Base-by-base conservation (phyloP, 2,113 vertebrate species). In the Sialia sialis region DNA sequence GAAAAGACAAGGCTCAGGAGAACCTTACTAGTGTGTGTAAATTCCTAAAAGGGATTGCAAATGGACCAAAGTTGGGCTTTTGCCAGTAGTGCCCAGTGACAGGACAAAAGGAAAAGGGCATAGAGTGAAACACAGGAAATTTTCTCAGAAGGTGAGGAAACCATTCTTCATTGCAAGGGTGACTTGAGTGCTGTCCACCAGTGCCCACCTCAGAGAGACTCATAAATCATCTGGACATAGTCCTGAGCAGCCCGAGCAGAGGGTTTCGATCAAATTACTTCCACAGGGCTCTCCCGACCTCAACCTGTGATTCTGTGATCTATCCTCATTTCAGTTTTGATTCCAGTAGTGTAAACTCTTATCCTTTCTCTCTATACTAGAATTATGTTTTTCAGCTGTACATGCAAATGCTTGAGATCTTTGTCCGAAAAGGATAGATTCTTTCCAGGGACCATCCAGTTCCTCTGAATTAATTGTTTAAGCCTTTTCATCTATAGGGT, bases 41-140 rank as follows among this genome's bases (percentile, higher is more conserved):
- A 23, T 21, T 32, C 3, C 11, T 49, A 38, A 34, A 67, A 64
- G 10, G 23, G 11, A 12, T 22, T 32, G 20, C 26, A 46, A 26
- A 39, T 23, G 27, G 14, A 23, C 14, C 2, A 0, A 36, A 52
- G 29, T 4, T 17, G 51, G 13, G 16, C 34, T 29, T 9, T 48
- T 62, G 12, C 4, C 29, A 18, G 43, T 32, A 34, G 17, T 49
- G 43, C 16, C 19, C 17, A n/a, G 38, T 54, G 34, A 34, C 6
- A 15, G 56, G 4, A 29, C 17, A 4, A 58, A 39, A 51, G 26
- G 30, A 34, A 36, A 2, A 0, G 1, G 27, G 2, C 20, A 17
- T 21, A 44, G 2, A 4, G 7, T 27, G 38, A 29, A 89, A 16
- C 18, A 11, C 11, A 4, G 13, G n/a, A 34, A 17, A 4, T n/a